These are phyloP conservation scores for Thunnus thynnus DNA, from an alignment of 2,113 vertebrate genomes.

Conservation along the genomic window DNA sequence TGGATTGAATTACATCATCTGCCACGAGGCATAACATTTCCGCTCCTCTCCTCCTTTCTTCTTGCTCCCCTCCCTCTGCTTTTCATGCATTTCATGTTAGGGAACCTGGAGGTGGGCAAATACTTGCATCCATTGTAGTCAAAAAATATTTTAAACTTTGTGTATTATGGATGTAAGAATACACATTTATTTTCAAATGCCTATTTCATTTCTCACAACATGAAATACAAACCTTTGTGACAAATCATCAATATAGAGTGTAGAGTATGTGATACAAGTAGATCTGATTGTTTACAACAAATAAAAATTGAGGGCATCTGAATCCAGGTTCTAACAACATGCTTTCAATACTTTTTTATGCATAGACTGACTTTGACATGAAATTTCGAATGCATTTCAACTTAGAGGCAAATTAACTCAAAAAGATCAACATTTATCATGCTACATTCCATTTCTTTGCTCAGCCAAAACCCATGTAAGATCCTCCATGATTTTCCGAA, in stretches of 20 bases:
- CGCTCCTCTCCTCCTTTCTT: not conserved
- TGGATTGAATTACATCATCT: slow-evolving; percentile 41
- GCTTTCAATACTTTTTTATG: not conserved
- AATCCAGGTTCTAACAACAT: not conserved
- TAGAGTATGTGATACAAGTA: not conserved
- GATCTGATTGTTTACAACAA: not conserved
- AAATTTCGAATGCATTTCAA: not conserved
- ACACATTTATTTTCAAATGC: not conserved
- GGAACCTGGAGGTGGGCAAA: slow-evolving; percentile 19
- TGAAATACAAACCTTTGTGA: not conserved
- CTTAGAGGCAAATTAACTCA: not conserved
- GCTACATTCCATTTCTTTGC: not conserved
- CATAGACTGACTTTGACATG: not conserved
- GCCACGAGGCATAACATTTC: slow-evolving; percentile 43
- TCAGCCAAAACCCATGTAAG: not conserved
- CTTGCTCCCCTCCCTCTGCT: slow-evolving; percentile 11
- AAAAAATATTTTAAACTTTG: slow-evolving; percentile 9
- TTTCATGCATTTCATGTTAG: slow-evolving; percentile 31
- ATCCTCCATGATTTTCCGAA: not conserved
- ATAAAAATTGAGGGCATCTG: not conserved
- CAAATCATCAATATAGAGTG: not conserved
- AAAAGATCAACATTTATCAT: not conserved
- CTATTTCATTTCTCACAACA: not conserved
- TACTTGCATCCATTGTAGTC: slow-evolving; percentile 1
- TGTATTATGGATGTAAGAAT: not conserved